These are phyloP conservation scores for Poecile montanus DNA, from an alignment of 2,797 vertebrate genomes.

Conservation along the genomic window DNA sequence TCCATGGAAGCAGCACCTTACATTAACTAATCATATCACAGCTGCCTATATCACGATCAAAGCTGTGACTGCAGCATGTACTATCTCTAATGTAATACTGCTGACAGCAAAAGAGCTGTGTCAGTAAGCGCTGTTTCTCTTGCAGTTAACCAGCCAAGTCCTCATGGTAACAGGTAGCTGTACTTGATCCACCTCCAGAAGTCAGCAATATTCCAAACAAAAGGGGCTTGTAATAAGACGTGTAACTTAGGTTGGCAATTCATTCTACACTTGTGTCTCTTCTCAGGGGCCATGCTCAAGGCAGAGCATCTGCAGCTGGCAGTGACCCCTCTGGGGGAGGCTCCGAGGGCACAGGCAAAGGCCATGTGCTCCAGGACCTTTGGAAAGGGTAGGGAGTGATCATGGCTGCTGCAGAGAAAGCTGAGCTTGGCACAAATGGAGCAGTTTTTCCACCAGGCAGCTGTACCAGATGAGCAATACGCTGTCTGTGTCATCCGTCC, in stretches of 20 bases:
- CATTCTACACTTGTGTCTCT: background rate
- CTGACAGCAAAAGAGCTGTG: background rate
- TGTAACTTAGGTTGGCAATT: background rate
- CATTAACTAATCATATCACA: background rate
- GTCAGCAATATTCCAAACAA: background rate
- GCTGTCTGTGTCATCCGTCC: background rate
- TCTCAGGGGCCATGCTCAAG: background rate
- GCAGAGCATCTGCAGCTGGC: background rate
- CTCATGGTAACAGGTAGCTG: background rate
- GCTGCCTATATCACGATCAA: background rate
- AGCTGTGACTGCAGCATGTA: background rate
- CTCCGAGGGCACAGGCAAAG: background rate
- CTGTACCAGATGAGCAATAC: accelerated
- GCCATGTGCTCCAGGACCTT: background rate
- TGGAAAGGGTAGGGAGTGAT: background rate
- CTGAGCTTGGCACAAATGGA: background rate
- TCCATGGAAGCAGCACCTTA: background rate
- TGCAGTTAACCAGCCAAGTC: background rate
- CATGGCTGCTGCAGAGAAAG: background rate
- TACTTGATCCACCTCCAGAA: background rate
- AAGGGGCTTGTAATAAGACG: background rate
- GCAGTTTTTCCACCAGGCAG: background rate
- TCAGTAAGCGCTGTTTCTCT: background rate
- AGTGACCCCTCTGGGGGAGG: background rate
- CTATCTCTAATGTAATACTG: background rate